Base-by-base conservation (phyloP, 2,113 vertebrate species). In the Mungos mungo region DNA sequence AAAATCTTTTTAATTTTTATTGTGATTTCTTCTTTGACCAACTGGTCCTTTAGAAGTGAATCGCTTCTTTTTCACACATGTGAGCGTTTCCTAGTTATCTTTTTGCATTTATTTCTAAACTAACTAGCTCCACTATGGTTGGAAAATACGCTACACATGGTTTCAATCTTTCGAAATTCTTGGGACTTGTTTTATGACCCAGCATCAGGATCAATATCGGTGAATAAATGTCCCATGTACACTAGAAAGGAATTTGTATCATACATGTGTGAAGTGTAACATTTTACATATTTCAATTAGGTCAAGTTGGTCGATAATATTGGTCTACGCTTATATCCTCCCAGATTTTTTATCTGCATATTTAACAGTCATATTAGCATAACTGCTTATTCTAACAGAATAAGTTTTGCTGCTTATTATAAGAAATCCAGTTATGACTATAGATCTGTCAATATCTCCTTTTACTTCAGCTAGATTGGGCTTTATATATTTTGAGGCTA, bases 301-400 rank as follows among this genome's bases (percentile, higher is more conserved):
- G 13, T 68, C 71, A 71, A 89, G 5, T 35, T 77, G 31, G 21
- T 57, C 68, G 31, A 88, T 72, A 77, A 38, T 54, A 27, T 45
- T 41, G 4, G 5, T 31, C 12, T 60, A 15, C 10, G 41, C 5
- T n/a, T 57, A 68, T 29, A 82, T 6, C 6, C 16, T 94, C 27
- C 45, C 0, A 57, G 72, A 82, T n/a, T 66, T 74, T 69, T 90
- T 96, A 68, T 71, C 52, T 63, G 65, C 15, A 74, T 18, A 80
- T 33, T 93, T 92, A 65, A 38, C 1, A 57, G 9, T 4, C 93
- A 14, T 82, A n/a, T 93, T 89, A 89, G 66, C 93, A 87, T 84
- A 90, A 95, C 33, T 90, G 33, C 12, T 83, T 54, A 66, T 79
- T 96, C 45, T 92, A 95, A 92, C 23, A 47, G 45, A 47, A 10